Conservation (phyloP, 2,797 vertebrate species). For the Lophius americanus region DNA sequence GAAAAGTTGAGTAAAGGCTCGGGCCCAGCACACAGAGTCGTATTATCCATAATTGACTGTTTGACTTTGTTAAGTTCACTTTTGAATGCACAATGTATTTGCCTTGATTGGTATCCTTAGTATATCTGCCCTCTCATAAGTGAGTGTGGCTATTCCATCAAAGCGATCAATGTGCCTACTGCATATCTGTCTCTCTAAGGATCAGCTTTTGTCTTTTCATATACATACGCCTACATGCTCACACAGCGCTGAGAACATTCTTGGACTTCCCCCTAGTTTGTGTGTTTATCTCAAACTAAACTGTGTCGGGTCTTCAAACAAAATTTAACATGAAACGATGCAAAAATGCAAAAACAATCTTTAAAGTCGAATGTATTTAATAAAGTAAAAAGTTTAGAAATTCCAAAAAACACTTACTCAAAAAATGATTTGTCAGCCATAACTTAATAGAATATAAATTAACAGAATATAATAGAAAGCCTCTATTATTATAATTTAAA, state of each 20-base stretch:
- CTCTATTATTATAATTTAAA: too few species aligned
- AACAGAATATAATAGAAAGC: too few species aligned
- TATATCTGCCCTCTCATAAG: slow-evolving; percentile 1
- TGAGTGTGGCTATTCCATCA: not conserved
- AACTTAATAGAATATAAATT: too few species aligned
- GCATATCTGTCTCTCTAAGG: not conserved
- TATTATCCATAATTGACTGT: slow-evolving; percentile 37
- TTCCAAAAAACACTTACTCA: too few species aligned
- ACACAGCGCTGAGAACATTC: slow-evolving; percentile 17
- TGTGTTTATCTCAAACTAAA: too few species aligned
- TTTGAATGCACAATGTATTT: slow-evolving; percentile 33
- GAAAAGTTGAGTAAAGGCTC: slow-evolving; percentile 49
- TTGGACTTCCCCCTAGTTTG: too few species aligned
- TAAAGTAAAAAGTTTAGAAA: too few species aligned
- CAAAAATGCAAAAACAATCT: too few species aligned
- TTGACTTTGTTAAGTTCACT: slow-evolving; percentile 30
- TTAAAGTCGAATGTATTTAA: too few species aligned
- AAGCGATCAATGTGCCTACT: not conserved
- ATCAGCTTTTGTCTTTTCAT: slow-evolving; percentile 30
- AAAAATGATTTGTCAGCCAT: too few species aligned
- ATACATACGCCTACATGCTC: slow-evolving; percentile 40
- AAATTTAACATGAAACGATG: too few species aligned
- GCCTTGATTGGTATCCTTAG: slow-evolving; percentile 12
- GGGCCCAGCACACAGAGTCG: slow-evolving; percentile 26
- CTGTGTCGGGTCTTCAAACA: too few species aligned